phyloP scores from a whole-genome alignment of 2,888 invertebrate species.

The Parelbella ahira region DNA sequence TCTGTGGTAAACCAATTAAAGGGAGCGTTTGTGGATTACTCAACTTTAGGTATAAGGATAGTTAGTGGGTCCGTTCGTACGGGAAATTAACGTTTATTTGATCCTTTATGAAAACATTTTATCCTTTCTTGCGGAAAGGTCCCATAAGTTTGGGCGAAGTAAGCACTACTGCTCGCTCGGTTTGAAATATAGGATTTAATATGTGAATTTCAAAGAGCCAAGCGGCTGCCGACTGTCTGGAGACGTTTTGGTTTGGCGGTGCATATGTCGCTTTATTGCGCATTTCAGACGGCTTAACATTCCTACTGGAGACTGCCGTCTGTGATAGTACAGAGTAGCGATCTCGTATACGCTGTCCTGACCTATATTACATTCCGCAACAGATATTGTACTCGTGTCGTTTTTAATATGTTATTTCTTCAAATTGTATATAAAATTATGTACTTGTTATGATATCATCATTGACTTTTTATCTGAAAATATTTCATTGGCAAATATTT shows the following conservation, averaged over 20 bases:
- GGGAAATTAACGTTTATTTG: conserved; percentile 52
- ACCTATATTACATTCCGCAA: conserved; percentile 58
- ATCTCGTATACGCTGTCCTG: conserved; percentile 63
- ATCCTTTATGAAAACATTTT: conserved; percentile 20
- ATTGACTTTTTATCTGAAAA: too few relatives aligned
- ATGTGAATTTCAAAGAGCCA: conserved; percentile 34
- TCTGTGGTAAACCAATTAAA: conserved; percentile 78
- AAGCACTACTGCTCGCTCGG: conserved; percentile 19
- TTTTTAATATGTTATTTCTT: too few relatives aligned
- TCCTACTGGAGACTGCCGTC: conserved; percentile 50
- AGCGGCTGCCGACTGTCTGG: conserved; percentile 32
- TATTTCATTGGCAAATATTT: too few relatives aligned
- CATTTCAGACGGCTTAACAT: conserved; percentile 56
- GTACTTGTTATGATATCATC: too few relatives aligned
- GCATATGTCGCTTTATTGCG: conserved; percentile 59
- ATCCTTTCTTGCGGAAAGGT: conserved; percentile 26
- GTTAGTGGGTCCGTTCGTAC: conserved; percentile 56
- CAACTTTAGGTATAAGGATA: conserved; percentile 68
- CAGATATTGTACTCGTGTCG: conserved; percentile 45
- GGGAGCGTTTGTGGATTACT: conserved; percentile 74
- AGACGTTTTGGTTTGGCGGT: conserved; percentile 37
- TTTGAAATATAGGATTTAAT: conserved; percentile 42
- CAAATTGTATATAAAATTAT: too few relatives aligned
- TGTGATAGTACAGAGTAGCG: conserved; percentile 61
- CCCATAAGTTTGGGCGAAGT: too few relatives aligned